Percentiles rank a stretch among this genome's conserved stretches.
Evolutionary conservation across 1,140 invertebrate species (phyloP).

Genomic region (Lepidostoma basale): DNA sequence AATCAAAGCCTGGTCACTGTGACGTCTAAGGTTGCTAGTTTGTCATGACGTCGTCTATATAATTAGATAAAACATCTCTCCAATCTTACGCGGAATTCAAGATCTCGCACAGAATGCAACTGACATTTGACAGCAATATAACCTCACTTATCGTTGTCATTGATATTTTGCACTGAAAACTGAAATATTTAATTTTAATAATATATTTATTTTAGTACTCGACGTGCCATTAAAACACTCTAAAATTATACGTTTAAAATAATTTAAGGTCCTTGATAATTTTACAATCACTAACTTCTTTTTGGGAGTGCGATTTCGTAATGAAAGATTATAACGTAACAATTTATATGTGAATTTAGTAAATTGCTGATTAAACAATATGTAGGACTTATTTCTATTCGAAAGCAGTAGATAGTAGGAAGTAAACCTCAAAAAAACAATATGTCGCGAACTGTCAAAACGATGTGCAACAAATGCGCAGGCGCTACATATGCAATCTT

Average conservation of each 20-base stretch:
- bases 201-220: background rate
- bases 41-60: background rate
- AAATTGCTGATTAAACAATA: too few species aligned
- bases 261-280: constrained; percentile 5
- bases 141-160: constrained; percentile 7
- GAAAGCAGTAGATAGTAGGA: too few species aligned
- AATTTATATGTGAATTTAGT: too few species aligned
- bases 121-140: too few species aligned
- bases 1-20: too few species aligned
- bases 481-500: too few species aligned
- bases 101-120: background rate
- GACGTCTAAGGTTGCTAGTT: background rate
- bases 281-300: too few species aligned
- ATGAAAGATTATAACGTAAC: too few species aligned
- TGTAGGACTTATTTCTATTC: too few species aligned
- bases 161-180: background rate
- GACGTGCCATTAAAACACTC: background rate
- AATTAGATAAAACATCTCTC: background rate
- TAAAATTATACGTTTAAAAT: background rate
- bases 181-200: background rate
- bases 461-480: background rate
- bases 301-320: too few species aligned
- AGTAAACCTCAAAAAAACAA: constrained; percentile 12
- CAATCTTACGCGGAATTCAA: background rate
- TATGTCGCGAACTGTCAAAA: constrained; percentile 19